These are phyloP conservation scores for Rhynchophorus ferrugineus DNA, from an alignment of 1,140 invertebrate species.

Conservation along the genomic window DNA sequence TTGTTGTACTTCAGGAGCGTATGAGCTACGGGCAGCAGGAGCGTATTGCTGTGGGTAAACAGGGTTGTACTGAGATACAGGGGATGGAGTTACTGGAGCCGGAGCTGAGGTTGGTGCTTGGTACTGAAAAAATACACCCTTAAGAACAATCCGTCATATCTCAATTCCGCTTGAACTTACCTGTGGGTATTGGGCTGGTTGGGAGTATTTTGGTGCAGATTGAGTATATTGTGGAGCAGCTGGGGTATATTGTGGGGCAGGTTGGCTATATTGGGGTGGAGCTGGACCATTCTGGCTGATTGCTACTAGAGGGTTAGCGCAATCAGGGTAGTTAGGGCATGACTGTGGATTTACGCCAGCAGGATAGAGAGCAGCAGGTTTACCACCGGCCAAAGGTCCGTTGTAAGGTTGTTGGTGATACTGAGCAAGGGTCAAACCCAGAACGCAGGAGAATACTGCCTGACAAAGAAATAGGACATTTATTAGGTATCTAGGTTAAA, in stretches of 20 bases:
- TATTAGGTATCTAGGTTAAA: background rate
- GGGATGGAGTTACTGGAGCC: constrained; percentile 17
- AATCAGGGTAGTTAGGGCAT: constrained; percentile 40
- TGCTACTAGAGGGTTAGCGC: constrained; percentile 35
- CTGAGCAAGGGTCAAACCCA: constrained; percentile 25
- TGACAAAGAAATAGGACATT: constrained; percentile 16
- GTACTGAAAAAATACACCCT: constrained; percentile 15
- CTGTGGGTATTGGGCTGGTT: constrained; percentile 19
- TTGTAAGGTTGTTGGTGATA: constrained; percentile 29
- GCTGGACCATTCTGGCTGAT: constrained; percentile 15
- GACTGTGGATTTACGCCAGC: constrained; percentile 38
- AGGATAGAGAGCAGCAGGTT: constrained; percentile 37
- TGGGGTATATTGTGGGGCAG: no score
- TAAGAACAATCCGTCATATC: no score
- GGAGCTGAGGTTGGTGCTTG: no score
- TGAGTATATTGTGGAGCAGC: no score
- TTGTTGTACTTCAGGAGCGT: constrained; percentile 34
- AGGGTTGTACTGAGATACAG: constrained; percentile 27
- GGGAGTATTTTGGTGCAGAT: no score
- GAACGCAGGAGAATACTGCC: constrained; percentile 32
- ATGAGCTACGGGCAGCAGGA: constrained; percentile 39
- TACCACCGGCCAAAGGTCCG: constrained; percentile 34
- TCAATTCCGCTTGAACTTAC: no score
- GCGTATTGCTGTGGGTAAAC: constrained; percentile 26
- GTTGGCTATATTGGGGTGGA: constrained; percentile 18